phyloP scores from a whole-genome alignment of 2,113 vertebrate genomes.

The Morone saxatilis region DNA sequence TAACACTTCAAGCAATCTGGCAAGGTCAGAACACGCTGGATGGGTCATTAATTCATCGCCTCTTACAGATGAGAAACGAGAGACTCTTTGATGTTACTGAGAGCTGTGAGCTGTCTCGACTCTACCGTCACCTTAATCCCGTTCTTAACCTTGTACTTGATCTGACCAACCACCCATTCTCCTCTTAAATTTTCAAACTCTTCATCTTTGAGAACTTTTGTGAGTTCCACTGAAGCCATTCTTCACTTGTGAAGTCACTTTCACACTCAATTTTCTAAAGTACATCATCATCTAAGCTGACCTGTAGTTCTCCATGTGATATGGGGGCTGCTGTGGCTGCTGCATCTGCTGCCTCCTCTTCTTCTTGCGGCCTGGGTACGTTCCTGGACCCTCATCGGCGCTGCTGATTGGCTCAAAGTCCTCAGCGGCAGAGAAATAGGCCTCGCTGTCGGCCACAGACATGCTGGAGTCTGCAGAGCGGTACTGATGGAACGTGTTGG shows the following conservation, averaged over 20 bases:
- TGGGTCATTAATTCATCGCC: slow-evolving; percentile 45
- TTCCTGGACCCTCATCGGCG: slow-evolving; percentile 94
- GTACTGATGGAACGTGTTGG: slow-evolving; percentile 97
- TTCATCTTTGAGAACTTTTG: slow-evolving; percentile 36
- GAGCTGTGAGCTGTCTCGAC: slow-evolving; percentile 30
- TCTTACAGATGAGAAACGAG: slow-evolving; percentile 25
- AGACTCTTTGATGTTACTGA: slow-evolving; percentile 52
- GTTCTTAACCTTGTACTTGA: slow-evolving; percentile 36
- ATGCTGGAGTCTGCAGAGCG: slow-evolving; percentile 97
- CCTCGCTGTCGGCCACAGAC: slow-evolving; percentile 98
- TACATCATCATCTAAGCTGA: slow-evolving; percentile 26
- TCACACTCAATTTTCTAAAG: not conserved
- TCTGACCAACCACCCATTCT: not conserved
- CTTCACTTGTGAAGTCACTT: not conserved
- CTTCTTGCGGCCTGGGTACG: slow-evolving; percentile 96
- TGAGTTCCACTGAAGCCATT: not conserved
- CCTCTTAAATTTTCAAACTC: slow-evolving; percentile 14
- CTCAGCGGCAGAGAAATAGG: slow-evolving; percentile 96
- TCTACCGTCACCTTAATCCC: slow-evolving; percentile 22
- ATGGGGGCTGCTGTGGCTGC: slow-evolving; percentile 86
- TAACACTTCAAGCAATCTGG: slow-evolving; percentile 2
- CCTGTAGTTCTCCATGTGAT: slow-evolving; percentile 86
- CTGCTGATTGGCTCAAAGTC: slow-evolving; percentile 98
- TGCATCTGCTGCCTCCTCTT: slow-evolving; percentile 89
- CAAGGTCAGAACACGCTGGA: slow-evolving; percentile 30